These are phyloP conservation scores for Dasyprocta punctata DNA, from an alignment of 2,113 vertebrate genomes.

Conservation along the genomic window DNA sequence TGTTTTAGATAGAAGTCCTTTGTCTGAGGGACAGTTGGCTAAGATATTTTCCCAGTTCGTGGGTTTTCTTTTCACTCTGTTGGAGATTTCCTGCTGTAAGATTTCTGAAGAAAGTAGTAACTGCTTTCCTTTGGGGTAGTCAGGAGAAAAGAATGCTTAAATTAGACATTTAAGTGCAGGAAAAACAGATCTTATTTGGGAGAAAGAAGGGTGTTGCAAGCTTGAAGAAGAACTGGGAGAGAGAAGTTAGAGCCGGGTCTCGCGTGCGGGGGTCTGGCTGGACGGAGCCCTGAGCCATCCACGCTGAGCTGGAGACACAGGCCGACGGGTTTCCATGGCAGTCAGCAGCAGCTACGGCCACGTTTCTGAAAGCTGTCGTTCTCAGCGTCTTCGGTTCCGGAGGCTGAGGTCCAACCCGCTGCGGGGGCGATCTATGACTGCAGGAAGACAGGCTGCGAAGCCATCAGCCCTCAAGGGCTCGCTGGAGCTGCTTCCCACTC, in stretches of 20 bases:
- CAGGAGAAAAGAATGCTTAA: not conserved
- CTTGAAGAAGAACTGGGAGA: not conserved
- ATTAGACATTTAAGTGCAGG: not conserved
- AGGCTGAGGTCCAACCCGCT: not conserved
- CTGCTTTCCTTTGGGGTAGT: not conserved
- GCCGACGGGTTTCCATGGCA: not conserved
- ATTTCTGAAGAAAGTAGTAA: not conserved
- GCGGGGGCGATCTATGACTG: constrained; percentile 21
- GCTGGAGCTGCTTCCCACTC: constrained; percentile 2
- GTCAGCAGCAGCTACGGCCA: not conserved
- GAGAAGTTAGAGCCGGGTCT: not conserved
- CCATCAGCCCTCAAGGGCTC: not conserved
- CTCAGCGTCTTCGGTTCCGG: too few species aligned
- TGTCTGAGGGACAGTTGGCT: too few species aligned
- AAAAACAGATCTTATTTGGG: not conserved
- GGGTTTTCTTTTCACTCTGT: too few species aligned
- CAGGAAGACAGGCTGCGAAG: not conserved
- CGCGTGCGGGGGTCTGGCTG: not conserved
- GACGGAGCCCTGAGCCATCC: not conserved
- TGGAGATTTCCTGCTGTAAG: too few species aligned
- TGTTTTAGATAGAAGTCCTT: too few species aligned
- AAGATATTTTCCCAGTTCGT: too few species aligned
- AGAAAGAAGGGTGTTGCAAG: not conserved
- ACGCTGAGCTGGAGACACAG: not conserved
- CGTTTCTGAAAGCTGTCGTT: not conserved